Evolutionary conservation across 2,888 invertebrate species (phyloP), one percentile per base, ranked within the genome.

Genomic region (Alsophila aescularia): DNA sequence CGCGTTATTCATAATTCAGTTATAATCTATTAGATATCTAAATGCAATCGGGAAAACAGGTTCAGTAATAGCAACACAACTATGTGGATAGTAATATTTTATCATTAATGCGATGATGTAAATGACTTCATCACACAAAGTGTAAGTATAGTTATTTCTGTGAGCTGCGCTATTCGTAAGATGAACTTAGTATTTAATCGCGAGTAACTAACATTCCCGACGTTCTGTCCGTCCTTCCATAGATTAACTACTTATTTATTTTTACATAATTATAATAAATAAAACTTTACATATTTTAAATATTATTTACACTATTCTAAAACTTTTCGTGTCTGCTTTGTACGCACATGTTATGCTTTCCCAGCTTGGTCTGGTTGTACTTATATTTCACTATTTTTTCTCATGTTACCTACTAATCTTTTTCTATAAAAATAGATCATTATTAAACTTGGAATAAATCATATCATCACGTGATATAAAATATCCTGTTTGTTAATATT

Each of bases 391-490:
- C 71, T 78, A 71, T 76, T 73, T 66, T 44, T 62, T 66, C 61
- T 61, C 60, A 48, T 67, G 63, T 64, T 66, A 60, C 65, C 64
- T 66, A 5, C 24, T 24, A 5, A 5, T 6, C 52, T 69, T 52
- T 66, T 58, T 64, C 58, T 68, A 62, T 66, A 35, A 39, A 47
- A 52, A 48, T 18, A 40, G 36, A 44, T 21, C 62, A 61, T 64
- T 64, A 60, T 72, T 69, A 66, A 66, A 67, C 71, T 67, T 62
- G 72, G 73, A 79, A 75, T 72, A 52, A 71, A 80, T 69, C 86
- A 87, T 87, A 87, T 87, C 87, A 83, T 74, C 67, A 73, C 75
- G 77, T 80, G 79, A 81, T 81, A 77, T 68, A 62, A 63, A 52
- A 35, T 31, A 47, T 42, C 35, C 45, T 73, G 70, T 73, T 71